Base-by-base conservation (phyloP, 2,797 vertebrate genomes). In the Intellagama lesueurii region DNA sequence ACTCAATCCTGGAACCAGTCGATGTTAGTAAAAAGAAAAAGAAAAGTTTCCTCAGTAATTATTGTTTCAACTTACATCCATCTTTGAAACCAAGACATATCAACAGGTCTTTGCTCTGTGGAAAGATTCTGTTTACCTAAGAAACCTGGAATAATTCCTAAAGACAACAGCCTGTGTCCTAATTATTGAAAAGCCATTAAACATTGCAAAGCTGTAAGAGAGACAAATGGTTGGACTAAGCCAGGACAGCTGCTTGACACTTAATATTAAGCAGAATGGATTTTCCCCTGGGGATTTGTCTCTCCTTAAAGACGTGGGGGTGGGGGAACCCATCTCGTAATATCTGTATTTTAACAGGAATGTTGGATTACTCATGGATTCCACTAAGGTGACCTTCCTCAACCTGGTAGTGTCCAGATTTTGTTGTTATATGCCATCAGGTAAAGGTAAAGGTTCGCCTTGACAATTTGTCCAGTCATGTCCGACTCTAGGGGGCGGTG, bases 131-230 rank as follows among this genome's bases (percentile, higher is more conserved):
- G n/a, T 60, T 89, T 16, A 28, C 32, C 82, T 84, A 26, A 30
- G 56, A 28, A 83, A 32, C 24, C 30, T 88, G 73, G 87, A 69
- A 3, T 81, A 49, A 81, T 0, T 0, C 30, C n/a, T 32, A 64
- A 86, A 83, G 81, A 35, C 0, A 1, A 19, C 40, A 85, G 11
- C 66, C 47, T 70, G 35, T 49, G 87, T 87, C 89, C 83, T 32
- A 92, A 64, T n/a, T 78, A 32, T 49, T 35, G 80, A 35, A 87
- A 28, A 84, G 86, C 64, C 82, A 92, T 81, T 81, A 86, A 19
- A 85, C 22, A 90, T 68, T 79, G 86, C 78, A 89, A 87, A 78
- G 40, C 73, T 86, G 56, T 1, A 89, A 70, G 91, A 91, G 19
- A 90, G 30, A 88, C 8, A 88, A 68, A 4, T 44, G 70, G 90